Evolutionary conservation across 2,888 invertebrate species (phyloP), one percentile per base, ranked within the genome.

Genomic region (Zygogramma bicolorata): DNA sequence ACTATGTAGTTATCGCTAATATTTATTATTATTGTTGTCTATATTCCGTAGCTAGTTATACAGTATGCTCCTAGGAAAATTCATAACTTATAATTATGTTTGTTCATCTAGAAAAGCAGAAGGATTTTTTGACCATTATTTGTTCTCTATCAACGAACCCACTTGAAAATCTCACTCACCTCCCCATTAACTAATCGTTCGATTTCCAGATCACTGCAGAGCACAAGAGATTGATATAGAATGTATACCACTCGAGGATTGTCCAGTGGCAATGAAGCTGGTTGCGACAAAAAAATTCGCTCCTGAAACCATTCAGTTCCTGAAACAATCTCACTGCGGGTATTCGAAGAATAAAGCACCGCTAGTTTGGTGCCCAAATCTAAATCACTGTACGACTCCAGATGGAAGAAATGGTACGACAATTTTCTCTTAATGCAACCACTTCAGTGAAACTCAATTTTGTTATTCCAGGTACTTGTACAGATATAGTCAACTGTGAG

Each of bases 291-390:
- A 76, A 42, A 75, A 77, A 53, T 70, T 71, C 34, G 71, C 75
- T 10, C 73, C 76, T 15, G 68, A 77, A 71, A 82, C 86, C 0
- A 78, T 88, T 2, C 83, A 75, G 20, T 88, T 86, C 75, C 81
- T 90, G 29, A 85, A 87, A 49, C 81, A 81, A 65, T 88, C 89
- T 0, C 88, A 89, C 53, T 90, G 90, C 72, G 90, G 90, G 2
- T 89, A 88, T 75, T 71, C 71, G 22, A 85, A 87, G 0, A 88
- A 87, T 0, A 85, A 85, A 25, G 77, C 81, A 0, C 90, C 90
- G 0, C 86, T 77, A 58, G 89, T 90, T 0, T 90, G 90, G 83
- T 90, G 90, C 68, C 74, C 75, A 8, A 38, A 60, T 20, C 71
- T 77, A 5, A 60, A 76, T n/a, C 58, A 22, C 10, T 83, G 83